Percentiles rank a stretch among this genome's conserved stretches.
Evolutionary conservation across 2,888 invertebrate genomes (phyloP).

Genomic region (Prenolepis imparis): DNA sequence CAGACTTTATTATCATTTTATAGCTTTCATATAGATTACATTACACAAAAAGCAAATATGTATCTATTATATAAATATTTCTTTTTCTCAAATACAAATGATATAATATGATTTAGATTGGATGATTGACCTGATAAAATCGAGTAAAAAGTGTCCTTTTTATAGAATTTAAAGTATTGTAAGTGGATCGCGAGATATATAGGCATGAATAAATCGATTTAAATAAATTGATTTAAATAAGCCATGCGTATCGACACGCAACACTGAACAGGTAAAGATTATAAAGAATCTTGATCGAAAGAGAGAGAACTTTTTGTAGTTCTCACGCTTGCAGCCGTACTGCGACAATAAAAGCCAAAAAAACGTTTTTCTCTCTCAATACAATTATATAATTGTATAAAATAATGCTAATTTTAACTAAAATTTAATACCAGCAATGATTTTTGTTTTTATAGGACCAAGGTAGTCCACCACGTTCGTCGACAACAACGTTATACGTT

Average conservation of each 20-base stretch:
- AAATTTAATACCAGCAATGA: background rate
- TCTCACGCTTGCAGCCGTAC: conserved; percentile 20
- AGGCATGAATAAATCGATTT: conserved; percentile 17
- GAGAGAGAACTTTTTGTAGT: conserved; percentile 10
- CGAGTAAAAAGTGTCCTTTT: background rate
- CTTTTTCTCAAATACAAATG: background rate
- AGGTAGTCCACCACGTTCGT: conserved; percentile 92
- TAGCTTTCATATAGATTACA: background rate
- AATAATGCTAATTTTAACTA: conserved; percentile 11
- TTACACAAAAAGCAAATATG: background rate
- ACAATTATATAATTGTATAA: background rate
- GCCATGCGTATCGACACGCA: conserved; percentile 39
- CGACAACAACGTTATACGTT: conserved; percentile 92
- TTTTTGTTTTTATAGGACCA: conserved; percentile 89
- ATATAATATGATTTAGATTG: background rate
- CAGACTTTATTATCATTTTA: background rate
- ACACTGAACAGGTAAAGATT: conserved; percentile 25
- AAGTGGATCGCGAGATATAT: conserved; percentile 21
- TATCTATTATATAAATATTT: background rate
- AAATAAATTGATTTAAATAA: conserved; percentile 15
- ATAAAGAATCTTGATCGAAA: conserved; percentile 2
- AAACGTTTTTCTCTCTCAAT: background rate
- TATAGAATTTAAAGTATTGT: background rate
- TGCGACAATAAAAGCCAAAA: background rate
- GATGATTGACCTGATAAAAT: background rate